Evolutionary conservation across 2,797 vertebrate genomes (phyloP).

Genomic region (Trachops cirrhosus): DNA sequence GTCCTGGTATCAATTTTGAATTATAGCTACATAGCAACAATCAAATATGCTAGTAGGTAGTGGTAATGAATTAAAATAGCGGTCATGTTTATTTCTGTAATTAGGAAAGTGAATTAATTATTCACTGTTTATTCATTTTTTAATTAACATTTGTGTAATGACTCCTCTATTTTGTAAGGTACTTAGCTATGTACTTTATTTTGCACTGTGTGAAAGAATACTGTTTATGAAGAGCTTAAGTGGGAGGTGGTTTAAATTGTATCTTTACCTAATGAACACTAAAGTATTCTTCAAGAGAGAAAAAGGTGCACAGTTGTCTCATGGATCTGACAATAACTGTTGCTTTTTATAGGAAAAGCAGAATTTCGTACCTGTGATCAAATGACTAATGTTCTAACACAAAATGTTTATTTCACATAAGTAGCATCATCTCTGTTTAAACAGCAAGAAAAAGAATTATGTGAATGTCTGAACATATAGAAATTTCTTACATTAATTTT

Average conservation of each 20-base stretch:
- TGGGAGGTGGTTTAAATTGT: conserved; percentile 72
- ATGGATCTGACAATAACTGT: conserved; percentile 8
- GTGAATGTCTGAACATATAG: conserved; percentile 69
- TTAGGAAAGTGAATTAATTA: background rate
- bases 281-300: background rate
- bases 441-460: conserved; percentile 73
- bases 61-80: background rate
- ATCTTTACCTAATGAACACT: conserved; percentile 58
- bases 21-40: background rate
- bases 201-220: conserved; percentile 51
- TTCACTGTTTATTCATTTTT: background rate
- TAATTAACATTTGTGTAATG: background rate
- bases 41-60: background rate
- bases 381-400: conserved; percentile 69
- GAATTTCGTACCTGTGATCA: conserved; percentile 61
- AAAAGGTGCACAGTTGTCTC: background rate
- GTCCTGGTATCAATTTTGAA: background rate
- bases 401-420: conserved; percentile 50
- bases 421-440: conserved; percentile 66
- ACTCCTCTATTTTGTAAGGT: background rate
- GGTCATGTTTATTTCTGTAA: background rate
- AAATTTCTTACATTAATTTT: conserved; percentile 77
- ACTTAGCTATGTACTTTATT: conserved; percentile 61
- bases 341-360: conserved; percentile 66
- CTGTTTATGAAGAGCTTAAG: conserved; percentile 73